phyloP scores from a whole-genome alignment of 2,797 vertebrate species.

The Pampus argenteus region DNA sequence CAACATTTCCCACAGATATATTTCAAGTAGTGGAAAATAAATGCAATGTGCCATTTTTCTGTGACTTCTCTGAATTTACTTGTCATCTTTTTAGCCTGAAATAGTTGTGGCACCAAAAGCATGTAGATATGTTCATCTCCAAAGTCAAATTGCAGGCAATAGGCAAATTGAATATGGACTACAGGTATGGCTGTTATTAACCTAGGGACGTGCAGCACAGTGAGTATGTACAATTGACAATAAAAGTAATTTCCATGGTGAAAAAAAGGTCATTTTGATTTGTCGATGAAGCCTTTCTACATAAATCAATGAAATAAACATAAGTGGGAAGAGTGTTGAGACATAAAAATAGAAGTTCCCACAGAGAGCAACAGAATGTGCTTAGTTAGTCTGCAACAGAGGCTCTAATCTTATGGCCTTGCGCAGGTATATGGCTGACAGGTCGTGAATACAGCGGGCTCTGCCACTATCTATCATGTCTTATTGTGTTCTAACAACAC shows the following conservation, averaged over 20 bases:
- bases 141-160: slow-evolving; percentile 79
- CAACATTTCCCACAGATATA: slow-evolving; percentile 65
- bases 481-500: slow-evolving; percentile 68
- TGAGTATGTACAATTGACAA: slow-evolving; percentile 61
- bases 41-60: slow-evolving; percentile 59
- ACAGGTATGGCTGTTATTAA: slow-evolving; percentile 71
- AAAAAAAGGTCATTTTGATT: slow-evolving; percentile 67
- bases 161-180: slow-evolving; percentile 68
- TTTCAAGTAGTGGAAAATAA: slow-evolving; percentile 79
- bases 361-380: slow-evolving; percentile 28
- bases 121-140: slow-evolving; percentile 70
- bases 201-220: slow-evolving; percentile 49
- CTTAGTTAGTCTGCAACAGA: slow-evolving; percentile 15
- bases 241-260: slow-evolving; percentile 67
- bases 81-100: slow-evolving; percentile 72
- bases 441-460: slow-evolving; percentile 51
- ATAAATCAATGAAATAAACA: slow-evolving; percentile 67
- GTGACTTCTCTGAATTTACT: slow-evolving; percentile 74
- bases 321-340: slow-evolving; percentile 41
- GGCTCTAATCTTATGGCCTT: slow-evolving; percentile 36
- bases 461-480: slow-evolving; percentile 58
- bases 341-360: slow-evolving; percentile 28
- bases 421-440: slow-evolving; percentile 41
- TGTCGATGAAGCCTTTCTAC: slow-evolving; percentile 60
- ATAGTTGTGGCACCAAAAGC: slow-evolving; percentile 73